These are phyloP conservation scores for Collichthys lucidus DNA, from an alignment of 2,113 vertebrate genomes.

Conservation along the genomic window DNA sequence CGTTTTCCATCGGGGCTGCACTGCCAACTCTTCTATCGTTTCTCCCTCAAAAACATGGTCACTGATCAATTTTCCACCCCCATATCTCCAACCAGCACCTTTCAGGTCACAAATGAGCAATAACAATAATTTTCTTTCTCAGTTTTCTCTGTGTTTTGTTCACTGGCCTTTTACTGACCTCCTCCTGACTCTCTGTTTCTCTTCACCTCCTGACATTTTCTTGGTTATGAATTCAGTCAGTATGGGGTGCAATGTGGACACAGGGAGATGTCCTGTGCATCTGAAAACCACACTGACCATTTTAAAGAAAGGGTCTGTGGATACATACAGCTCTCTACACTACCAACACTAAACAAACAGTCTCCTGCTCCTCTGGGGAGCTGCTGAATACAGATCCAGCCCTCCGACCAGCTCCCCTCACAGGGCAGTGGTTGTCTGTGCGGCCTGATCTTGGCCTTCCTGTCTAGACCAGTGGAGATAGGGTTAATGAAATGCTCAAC, in stretches of 20 bases:
- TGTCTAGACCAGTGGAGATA: constrained; percentile 86
- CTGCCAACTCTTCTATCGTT: constrained; percentile 20
- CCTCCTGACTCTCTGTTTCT: constrained; percentile 67
- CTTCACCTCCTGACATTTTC: constrained; percentile 69
- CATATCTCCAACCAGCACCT: constrained; percentile 13
- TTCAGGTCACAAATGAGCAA: constrained; percentile 39
- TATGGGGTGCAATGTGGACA: constrained; percentile 26
- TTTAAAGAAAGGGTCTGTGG: constrained; percentile 46
- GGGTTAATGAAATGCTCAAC: constrained; percentile 81
- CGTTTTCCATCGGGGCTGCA: constrained; percentile 22
- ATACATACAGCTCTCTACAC: constrained; percentile 41
- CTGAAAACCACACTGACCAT: constrained; percentile 52
- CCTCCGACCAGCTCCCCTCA: constrained; percentile 46
- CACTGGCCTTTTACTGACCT: constrained; percentile 59
- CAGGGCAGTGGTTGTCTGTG: constrained; percentile 69
- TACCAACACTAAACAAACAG: constrained; percentile 62
- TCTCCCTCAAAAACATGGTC: constrained; percentile 28
- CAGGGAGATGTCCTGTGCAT: constrained; percentile 53
- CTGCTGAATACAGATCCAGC: constrained; percentile 25
- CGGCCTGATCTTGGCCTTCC: constrained; percentile 69
- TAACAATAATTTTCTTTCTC: constrained; percentile 38
- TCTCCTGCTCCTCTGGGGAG: constrained; percentile 37
- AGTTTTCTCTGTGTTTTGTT: constrained; percentile 42
- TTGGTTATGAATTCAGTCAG: constrained; percentile 58
- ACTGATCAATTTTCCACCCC: constrained; percentile 12